Conservation (phyloP, 2,888 invertebrate species). For the Crossocerus cetratus region DNA sequence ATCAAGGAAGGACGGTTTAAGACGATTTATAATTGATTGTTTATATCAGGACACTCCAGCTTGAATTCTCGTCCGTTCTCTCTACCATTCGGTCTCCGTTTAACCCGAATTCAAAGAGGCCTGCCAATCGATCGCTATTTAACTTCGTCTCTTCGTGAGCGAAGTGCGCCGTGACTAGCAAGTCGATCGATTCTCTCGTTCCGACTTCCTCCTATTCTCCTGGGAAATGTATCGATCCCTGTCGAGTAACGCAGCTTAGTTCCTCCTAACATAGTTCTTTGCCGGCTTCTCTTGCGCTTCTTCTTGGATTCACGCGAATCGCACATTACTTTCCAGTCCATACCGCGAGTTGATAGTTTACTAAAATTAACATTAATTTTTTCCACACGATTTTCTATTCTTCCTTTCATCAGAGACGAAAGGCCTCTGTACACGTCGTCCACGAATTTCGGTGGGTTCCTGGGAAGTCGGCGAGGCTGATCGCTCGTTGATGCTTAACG, state of each 20-base stretch:
- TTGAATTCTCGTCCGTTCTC: slow-evolving; percentile 26
- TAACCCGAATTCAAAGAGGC: slow-evolving; percentile 58
- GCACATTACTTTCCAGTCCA: too few species aligned
- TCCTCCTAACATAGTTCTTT: slow-evolving; percentile 10
- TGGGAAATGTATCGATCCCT: too few species aligned
- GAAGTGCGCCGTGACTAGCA: slow-evolving; percentile 14
- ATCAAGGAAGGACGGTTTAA: too few species aligned
- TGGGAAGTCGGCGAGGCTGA: neutral
- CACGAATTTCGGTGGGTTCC: too few species aligned
- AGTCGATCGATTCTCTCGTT: slow-evolving; percentile 41
- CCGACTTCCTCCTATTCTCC: slow-evolving; percentile 34
- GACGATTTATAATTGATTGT: too few species aligned
- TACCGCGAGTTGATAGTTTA: too few species aligned
- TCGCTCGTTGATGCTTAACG: slow-evolving; percentile 15
- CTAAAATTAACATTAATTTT: too few species aligned
- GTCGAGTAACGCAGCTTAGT: slow-evolving; percentile 32
- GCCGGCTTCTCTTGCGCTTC: slow-evolving; percentile 10
- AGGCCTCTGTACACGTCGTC: too few species aligned
- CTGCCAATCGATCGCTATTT: slow-evolving; percentile 56
- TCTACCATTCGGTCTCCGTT: slow-evolving; percentile 48
- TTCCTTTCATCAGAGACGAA: too few species aligned
- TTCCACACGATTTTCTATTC: too few species aligned
- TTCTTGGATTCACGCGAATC: neutral
- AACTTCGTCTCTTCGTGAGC: slow-evolving; percentile 29
- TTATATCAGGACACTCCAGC: slow-evolving; percentile 40